Evolutionary conservation across 2,888 invertebrate species (phyloP).

Genomic region (Andrena praecox): DNA sequence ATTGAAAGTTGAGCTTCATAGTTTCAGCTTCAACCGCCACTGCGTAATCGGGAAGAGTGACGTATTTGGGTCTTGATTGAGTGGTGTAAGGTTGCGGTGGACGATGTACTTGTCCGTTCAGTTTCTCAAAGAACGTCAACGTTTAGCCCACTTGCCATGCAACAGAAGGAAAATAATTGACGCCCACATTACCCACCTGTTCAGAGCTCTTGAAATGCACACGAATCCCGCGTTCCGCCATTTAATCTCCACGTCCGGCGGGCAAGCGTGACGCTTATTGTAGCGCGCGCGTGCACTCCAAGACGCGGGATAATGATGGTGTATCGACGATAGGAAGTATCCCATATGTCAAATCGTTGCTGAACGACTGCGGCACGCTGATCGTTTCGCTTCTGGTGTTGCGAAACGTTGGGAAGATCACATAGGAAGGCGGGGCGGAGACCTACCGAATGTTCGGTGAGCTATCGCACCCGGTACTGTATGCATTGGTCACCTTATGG

Average conservation of each 20-base stretch:
- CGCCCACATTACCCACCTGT: slow-evolving; percentile 18
- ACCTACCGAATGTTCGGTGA: neutral
- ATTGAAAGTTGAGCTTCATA: too few species aligned
- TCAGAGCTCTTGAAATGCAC: slow-evolving; percentile 15
- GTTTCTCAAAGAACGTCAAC: too few species aligned
- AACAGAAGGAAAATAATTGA: slow-evolving; percentile 6
- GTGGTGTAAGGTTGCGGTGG: too few species aligned
- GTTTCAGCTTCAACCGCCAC: too few species aligned
- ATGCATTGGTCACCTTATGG: slow-evolving; percentile 7
- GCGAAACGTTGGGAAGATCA: slow-evolving; percentile 38
- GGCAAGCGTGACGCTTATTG: slow-evolving; percentile 44
- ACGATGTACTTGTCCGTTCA: too few species aligned
- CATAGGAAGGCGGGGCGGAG: neutral
- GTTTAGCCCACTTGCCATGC: neutral
- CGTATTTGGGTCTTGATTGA: too few species aligned
- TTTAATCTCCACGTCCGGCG: slow-evolving; percentile 33
- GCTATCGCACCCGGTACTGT: slow-evolving; percentile 1
- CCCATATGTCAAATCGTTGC: slow-evolving; percentile 65
- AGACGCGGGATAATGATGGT: slow-evolving; percentile 45
- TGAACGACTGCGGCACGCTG: slow-evolving; percentile 27
- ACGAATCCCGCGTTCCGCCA: slow-evolving; percentile 24
- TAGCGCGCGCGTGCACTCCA: slow-evolving; percentile 39
- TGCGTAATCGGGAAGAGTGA: too few species aligned
- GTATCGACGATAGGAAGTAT: slow-evolving; percentile 63
- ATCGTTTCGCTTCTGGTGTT: slow-evolving; percentile 22